These are phyloP conservation scores for Heliconius hermathena DNA, from an alignment of 1,140 invertebrate genomes.

Conservation along the genomic window DNA sequence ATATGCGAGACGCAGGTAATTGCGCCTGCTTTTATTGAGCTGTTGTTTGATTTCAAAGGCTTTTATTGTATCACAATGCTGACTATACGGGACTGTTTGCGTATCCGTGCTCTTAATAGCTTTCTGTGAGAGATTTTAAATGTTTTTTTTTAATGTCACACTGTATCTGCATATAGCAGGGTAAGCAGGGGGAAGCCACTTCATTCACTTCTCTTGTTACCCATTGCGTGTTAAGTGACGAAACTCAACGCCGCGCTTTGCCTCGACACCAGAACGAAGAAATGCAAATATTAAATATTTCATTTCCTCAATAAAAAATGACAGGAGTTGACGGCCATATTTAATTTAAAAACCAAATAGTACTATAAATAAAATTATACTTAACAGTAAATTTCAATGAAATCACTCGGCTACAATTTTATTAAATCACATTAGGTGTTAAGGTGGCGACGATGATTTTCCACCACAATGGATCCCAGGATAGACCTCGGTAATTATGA, in stretches of 20 bases:
- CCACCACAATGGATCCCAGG: slow-evolving; percentile 63
- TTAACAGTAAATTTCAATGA: not conserved
- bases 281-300: too few species aligned
- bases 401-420: slow-evolving; percentile 22
- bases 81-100: slow-evolving; percentile 38
- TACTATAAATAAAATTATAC: not conserved
- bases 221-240: too few species aligned
- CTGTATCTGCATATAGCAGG: not conserved
- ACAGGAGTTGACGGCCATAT: not conserved
- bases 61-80: slow-evolving; percentile 54
- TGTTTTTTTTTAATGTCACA: not conserved
- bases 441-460: slow-evolving; percentile 59
- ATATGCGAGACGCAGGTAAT: slow-evolving; percentile 76
- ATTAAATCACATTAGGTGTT: slow-evolving; percentile 48
- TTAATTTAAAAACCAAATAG: not conserved
- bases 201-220: too few species aligned
- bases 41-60: slow-evolving; percentile 75
- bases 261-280: too few species aligned
- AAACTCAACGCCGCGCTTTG: too few species aligned
- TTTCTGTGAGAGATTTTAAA: slow-evolving; percentile 15
- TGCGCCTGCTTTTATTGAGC: slow-evolving; percentile 72
- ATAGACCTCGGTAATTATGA: slow-evolving; percentile 72
- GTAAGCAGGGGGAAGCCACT: too few species aligned
- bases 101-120: slow-evolving; percentile 17
- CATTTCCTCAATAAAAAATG: not conserved